Percentiles rank a stretch among this genome's conserved stretches.
phyloP scores from a whole-genome alignment of 2,888 invertebrate genomes.

The Cepaea hortensis region DNA sequence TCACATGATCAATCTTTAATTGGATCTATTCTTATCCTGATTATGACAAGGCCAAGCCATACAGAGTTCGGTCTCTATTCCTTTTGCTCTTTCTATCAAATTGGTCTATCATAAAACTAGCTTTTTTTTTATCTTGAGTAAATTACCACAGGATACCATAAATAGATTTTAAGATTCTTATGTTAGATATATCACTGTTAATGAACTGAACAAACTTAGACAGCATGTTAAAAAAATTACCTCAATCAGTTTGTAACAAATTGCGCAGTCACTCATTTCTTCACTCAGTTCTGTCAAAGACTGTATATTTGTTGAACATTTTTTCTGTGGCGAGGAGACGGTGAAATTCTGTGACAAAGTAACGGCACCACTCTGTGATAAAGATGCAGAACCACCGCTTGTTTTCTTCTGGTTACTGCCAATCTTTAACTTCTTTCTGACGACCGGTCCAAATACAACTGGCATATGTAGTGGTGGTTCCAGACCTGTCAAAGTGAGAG shows the following conservation, averaged over 20 bases:
- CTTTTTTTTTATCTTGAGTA: too few species aligned
- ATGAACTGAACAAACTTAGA: too few species aligned
- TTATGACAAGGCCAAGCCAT: too few species aligned
- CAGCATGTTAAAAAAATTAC: neutral
- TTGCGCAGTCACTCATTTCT: neutral
- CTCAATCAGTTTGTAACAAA: neutral
- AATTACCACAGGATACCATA: too few species aligned
- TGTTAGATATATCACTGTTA: too few species aligned
- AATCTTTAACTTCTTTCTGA: constrained; percentile 65
- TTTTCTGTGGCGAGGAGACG: neutral
- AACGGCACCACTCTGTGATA: neutral
- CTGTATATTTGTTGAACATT: neutral
- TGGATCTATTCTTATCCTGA: too few species aligned
- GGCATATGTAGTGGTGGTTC: constrained; percentile 88
- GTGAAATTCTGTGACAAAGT: neutral
- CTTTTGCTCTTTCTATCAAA: too few species aligned
- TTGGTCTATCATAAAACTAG: too few species aligned
- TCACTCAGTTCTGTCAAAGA: neutral
- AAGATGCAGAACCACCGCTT: neutral
- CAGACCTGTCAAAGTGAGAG: constrained; percentile 50
- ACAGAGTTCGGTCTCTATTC: too few species aligned
- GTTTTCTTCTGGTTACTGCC: constrained; percentile 19
- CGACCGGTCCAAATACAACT: constrained; percentile 85
- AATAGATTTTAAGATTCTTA: too few species aligned
- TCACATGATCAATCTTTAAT: too few species aligned